These are phyloP conservation scores for Bubalus kerabau DNA, from an alignment of 2,113 vertebrate genomes.

Conservation along the genomic window DNA sequence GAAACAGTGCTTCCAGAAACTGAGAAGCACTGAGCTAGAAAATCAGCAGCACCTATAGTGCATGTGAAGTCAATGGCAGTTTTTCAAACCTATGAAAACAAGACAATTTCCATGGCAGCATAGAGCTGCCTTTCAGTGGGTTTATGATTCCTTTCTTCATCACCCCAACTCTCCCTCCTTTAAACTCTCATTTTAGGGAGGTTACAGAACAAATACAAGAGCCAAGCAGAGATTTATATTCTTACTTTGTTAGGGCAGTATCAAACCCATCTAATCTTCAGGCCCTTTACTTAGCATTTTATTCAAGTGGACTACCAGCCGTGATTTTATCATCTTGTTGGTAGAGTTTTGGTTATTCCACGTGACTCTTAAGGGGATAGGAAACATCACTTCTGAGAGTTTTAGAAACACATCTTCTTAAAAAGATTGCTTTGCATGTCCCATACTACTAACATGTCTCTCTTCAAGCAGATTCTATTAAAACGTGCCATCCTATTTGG, in stretches of 20 bases:
- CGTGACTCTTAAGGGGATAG: background rate
- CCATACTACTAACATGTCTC: background rate
- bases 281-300: background rate
- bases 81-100: background rate
- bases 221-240: background rate
- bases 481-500: background rate
- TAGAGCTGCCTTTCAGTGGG: background rate
- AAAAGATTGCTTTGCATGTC: background rate
- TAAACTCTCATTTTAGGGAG: background rate
- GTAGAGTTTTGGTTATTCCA: background rate
- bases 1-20: slow-evolving; percentile 55
- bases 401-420: background rate
- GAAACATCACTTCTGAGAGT: background rate
- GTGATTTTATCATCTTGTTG: background rate
- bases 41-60: slow-evolving; percentile 46
- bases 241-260: background rate
- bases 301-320: background rate
- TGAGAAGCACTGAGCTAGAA: slow-evolving; percentile 62
- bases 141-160: background rate
- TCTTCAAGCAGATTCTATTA: background rate
- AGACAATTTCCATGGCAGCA: background rate
- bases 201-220: background rate
- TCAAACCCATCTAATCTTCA: background rate
- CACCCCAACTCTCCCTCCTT: background rate
- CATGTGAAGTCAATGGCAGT: background rate